phyloP scores from a whole-genome alignment of 2,797 vertebrate species.

The Delichon dasypus region DNA sequence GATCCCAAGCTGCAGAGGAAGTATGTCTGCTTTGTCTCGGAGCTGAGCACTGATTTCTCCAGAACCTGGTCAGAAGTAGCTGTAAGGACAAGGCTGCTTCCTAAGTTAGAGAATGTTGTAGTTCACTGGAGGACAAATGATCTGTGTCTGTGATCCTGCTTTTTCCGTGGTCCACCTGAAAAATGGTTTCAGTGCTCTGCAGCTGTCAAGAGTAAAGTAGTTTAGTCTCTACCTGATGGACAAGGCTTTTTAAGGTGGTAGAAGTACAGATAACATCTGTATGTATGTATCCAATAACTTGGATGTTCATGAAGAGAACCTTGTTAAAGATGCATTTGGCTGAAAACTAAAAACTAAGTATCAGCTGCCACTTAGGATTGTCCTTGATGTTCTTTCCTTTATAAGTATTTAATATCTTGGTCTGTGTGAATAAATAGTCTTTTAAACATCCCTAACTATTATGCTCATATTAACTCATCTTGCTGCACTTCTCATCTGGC shows the following conservation, averaged over 20 bases:
- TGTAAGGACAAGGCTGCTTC: background rate
- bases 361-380: background rate
- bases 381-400: background rate
- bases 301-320: rapidly evolving
- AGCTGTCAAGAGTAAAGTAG: background rate
- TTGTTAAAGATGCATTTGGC: background rate
- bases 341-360: background rate
- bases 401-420: background rate
- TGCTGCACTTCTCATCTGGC: background rate
- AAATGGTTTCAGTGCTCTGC: background rate
- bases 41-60: background rate
- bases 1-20: background rate
- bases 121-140: background rate
- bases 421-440: background rate
- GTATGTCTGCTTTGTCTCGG: background rate
- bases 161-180: background rate
- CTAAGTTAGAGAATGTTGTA: background rate
- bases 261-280: background rate
- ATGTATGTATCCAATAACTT: background rate
- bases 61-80: background rate
- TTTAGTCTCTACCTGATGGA: background rate
- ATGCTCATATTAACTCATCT: background rate
- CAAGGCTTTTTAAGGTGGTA: background rate
- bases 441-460: background rate
- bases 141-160: background rate